Base-by-base conservation (phyloP, 2,888 invertebrate species). In the Agrochola circellaris region DNA sequence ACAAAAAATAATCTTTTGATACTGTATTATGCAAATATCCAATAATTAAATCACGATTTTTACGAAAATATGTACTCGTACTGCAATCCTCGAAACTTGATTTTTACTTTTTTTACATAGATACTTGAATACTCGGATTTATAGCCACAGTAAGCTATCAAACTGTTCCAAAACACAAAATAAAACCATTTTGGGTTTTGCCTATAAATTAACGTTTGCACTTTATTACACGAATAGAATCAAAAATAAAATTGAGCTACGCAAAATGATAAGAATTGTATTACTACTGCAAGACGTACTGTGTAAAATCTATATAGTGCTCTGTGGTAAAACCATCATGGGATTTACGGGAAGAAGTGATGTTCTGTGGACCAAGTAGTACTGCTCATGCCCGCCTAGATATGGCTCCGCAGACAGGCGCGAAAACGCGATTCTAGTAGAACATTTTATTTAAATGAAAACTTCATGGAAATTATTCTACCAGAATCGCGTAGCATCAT, bases 21-120 rank as follows among this genome's bases (percentile, higher is more conserved):
- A 87, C 60, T 81, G 84, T 85, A 89, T 73, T 91, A 91, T 89
- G 88, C 88, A 89, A 92, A 91, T 89, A 83, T 75, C 38, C 71
- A 83, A 75, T 64, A 80, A 73, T 77, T 84, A 79, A 81, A 83
- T 79, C 79, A 84, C 86, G 67, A 81, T 83, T 84, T 86, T 83
- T 69, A 81, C 34, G 75, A 81, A 83, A 83, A 65, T 76, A 88
- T 84, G 85, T 82, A 75, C 78, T 75, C 58, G 69, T 77, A 83
- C 75, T 75, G 64, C 79, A 75, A 84, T 87, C 77, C 78, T 69
- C 67, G 45, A 80, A 86, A 85, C 87, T 86, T 77, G 85, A 82
- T 85, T 85, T 87, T 84, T 73, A 54, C 42, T 68, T 86, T 79
- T 85, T 74, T 61, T 2, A 42, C 1, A 0, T 6, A 0, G 0